Evolutionary conservation across 2,113 vertebrate genomes (phyloP).

Genomic region (Callospermophilus lateralis): DNA sequence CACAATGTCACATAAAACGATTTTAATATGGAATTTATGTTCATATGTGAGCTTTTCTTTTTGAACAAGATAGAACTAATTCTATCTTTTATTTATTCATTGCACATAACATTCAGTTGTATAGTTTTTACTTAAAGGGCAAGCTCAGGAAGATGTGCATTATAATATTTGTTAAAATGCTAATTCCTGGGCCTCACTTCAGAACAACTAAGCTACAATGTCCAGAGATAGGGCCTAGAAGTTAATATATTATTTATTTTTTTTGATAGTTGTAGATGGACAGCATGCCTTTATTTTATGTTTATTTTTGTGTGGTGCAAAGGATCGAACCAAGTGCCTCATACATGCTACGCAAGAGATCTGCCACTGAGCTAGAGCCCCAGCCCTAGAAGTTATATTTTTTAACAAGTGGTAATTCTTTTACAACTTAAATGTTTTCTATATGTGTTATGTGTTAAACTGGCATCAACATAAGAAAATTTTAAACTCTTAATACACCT

Average conservation of each 20-base stretch:
- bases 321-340: too few relatives aligned
- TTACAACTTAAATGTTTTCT: slow-evolving; percentile 14
- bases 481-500: slow-evolving; percentile 40
- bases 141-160: slow-evolving; percentile 7
- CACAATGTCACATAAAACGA: slow-evolving; percentile 39
- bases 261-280: too few relatives aligned
- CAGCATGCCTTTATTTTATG: too few relatives aligned
- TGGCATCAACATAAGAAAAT: neutral
- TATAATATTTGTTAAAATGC: slow-evolving; percentile 46
- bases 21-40: neutral
- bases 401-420: neutral
- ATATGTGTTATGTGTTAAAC: neutral
- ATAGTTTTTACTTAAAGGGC: slow-evolving; percentile 17
- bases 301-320: too few relatives aligned
- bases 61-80: slow-evolving; percentile 25
- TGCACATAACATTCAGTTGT: slow-evolving; percentile 1
- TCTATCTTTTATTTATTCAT: neutral
- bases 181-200: neutral
- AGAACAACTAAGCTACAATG: neutral
- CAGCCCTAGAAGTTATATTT: neutral
- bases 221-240: neutral
- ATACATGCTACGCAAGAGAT: too few relatives aligned
- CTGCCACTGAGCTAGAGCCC: too few relatives aligned
- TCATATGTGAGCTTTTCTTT: neutral
- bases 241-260: too few relatives aligned